phyloP scores from a whole-genome alignment of 1,140 invertebrate species.

The Musca vetustissima region DNA sequence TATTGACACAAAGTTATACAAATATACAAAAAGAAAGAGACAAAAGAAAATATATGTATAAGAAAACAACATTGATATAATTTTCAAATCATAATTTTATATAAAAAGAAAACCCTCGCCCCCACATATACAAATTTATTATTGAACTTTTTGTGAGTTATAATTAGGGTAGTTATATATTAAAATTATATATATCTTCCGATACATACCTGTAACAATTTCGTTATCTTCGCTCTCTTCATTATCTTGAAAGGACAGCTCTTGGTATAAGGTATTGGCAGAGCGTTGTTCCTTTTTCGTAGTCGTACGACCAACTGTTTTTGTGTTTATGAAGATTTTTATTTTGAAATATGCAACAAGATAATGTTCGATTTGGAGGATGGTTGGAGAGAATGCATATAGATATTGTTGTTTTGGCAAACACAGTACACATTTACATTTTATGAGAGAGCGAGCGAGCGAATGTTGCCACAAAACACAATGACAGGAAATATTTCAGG shows the following conservation, averaged over 20 bases:
- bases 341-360: background rate
- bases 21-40: background rate
- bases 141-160: too few species aligned
- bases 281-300: conserved; percentile 86
- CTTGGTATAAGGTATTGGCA: conserved; percentile 89
- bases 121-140: too few species aligned
- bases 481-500: too few species aligned
- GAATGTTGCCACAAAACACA: too few species aligned
- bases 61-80: too few species aligned
- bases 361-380: background rate
- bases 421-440: too few species aligned
- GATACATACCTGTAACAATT: conserved; percentile 78
- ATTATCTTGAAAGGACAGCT: conserved; percentile 85
- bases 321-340: background rate
- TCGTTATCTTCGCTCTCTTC: conserved; percentile 84
- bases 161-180: too few species aligned
- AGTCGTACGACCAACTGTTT: conserved; percentile 66
- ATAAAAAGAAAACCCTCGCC: background rate
- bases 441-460: background rate
- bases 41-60: background rate
- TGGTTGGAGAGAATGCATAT: too few species aligned
- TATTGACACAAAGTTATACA: conserved; percentile 9
- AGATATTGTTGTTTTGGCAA: background rate
- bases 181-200: background rate
- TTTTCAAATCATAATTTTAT: background rate